Percentiles rank a stretch among this genome's conserved stretches.
phyloP scores from a whole-genome alignment of 1,140 invertebrate genomes.

The Drosophila takahashii region DNA sequence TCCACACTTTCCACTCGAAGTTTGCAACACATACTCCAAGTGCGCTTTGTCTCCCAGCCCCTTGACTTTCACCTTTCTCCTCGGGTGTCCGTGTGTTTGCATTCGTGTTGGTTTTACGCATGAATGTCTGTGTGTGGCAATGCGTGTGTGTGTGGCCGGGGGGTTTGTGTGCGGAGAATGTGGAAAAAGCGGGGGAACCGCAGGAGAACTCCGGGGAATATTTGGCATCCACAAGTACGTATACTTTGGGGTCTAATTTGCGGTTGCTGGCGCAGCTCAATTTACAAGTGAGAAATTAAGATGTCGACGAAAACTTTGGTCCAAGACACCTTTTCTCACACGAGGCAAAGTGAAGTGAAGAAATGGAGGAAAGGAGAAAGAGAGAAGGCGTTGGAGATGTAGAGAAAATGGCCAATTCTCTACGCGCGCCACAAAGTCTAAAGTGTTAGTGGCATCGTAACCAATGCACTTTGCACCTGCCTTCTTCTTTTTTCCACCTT shows the following conservation, averaged over 20 bases:
- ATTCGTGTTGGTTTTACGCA: constrained; percentile 64
- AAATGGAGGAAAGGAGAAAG: too few relatives aligned
- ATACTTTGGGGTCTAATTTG: constrained; percentile 82
- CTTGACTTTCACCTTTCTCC: background rate
- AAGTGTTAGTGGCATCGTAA: constrained; percentile 63
- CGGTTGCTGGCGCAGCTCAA: constrained; percentile 79
- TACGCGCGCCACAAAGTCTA: constrained; percentile 63
- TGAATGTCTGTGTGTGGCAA: constrained; percentile 53
- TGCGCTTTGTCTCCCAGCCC: constrained; percentile 19
- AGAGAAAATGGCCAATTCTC: constrained; percentile 60
- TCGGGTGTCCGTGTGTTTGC: constrained; percentile 14
- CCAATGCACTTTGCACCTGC: constrained; percentile 64
- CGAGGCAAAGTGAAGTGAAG: background rate
- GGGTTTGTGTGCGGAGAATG: background rate
- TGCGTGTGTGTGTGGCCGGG: constrained; percentile 16
- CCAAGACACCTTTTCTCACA: constrained; percentile 38
- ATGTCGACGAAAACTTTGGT: constrained; percentile 73
- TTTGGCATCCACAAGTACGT: constrained; percentile 79
- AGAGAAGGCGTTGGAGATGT: background rate
- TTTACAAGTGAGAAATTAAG: constrained; percentile 83
- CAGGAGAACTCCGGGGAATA: constrained; percentile 39
- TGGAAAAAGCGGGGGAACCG: background rate
- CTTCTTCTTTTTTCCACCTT: background rate
- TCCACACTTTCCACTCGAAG: constrained; percentile 7
- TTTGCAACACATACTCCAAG: constrained; percentile 38